Percentiles rank a stretch among this genome's conserved stretches.
Conservation (phyloP, 2,113 vertebrate genomes). For the Heterotis niloticus region DNA sequence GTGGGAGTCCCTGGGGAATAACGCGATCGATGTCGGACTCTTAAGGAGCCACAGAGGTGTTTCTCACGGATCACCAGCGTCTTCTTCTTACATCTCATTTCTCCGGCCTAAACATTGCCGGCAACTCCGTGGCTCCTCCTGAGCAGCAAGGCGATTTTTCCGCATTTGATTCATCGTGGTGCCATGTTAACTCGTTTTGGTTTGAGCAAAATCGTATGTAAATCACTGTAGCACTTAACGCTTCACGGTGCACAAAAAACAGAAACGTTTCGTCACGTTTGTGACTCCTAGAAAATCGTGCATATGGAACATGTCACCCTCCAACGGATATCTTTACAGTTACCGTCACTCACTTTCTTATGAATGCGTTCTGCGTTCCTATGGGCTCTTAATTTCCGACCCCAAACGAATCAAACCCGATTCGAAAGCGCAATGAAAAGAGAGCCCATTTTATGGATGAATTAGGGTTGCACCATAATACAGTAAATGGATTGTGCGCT, state of each 20-base stretch:
- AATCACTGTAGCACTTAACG: not conserved
- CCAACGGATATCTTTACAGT: not conserved
- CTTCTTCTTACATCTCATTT: not conserved
- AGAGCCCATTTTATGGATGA: not conserved
- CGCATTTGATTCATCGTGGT: not conserved
- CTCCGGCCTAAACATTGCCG: not conserved
- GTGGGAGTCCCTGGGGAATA: slow-evolving; percentile 1
- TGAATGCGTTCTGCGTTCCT: not conserved
- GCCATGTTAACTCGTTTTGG: not conserved
- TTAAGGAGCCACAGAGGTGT: not conserved
- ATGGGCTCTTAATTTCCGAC: not conserved
- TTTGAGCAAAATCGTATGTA: not conserved
- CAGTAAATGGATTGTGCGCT: not conserved
- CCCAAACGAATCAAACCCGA: not conserved
- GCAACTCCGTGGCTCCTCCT: not conserved
- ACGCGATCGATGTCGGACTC: slow-evolving; percentile 7
- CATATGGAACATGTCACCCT: not conserved
- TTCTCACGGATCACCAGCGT: not conserved
- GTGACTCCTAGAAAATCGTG: not conserved
- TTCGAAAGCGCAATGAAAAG: not conserved
- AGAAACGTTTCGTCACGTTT: not conserved
- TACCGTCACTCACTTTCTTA: not conserved
- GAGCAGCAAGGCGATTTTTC: not conserved
- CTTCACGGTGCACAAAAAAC: not conserved
- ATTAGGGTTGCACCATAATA: not conserved